Evolutionary conservation across 1,140 invertebrate species (phyloP), one percentile per base, ranked within the genome.

Genomic region (Himalopsyche phryganea): DNA sequence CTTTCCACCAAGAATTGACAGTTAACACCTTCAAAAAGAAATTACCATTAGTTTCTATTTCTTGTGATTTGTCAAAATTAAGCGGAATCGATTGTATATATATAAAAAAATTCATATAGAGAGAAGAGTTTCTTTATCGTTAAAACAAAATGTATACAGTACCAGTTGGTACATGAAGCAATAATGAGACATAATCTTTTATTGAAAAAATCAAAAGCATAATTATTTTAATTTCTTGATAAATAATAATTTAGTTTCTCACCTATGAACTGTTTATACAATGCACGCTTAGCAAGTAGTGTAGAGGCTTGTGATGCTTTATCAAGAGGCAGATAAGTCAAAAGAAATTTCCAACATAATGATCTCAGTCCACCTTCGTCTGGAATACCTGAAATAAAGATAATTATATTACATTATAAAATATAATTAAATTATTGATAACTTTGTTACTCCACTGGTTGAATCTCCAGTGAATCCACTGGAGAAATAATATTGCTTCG

Each of bases 201-300:
- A 36, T 15, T 44, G n/a, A n/a, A 45, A 52, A 23, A 15, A 28
- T 49, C 10, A 17, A 44, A 1, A 44, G 17, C 1, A 58, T 23
- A 47, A 36, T n/a, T 32, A 35, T 52, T 6, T 42, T 10, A 11
- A 10, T 36, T 14, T 44, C 20, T 41, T 44, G 6, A 10, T 6
- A 13, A 15, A 1, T 38, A 13, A 33, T 56, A 46, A 18, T 13
- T 44, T 33, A 14, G 71, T 50, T 68, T 70, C 65, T 80, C 80
- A 86, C 90, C 85, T 44, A 96, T 88, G 72, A 95, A 94, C 65
- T 91, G 89, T 59, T 83, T 82, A 69, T 94, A 94, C 1, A 92
- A 75, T 60, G 85, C 79, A 60, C 91, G 78, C 69, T 92, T 90
- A 54, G 85, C 81, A 11, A 71, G 66, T 3, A 94, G 70, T 28